Percentiles rank a stretch among this genome's conserved stretches.
Conservation (phyloP, 1,140 invertebrate species). For the Lineus longissimus region DNA sequence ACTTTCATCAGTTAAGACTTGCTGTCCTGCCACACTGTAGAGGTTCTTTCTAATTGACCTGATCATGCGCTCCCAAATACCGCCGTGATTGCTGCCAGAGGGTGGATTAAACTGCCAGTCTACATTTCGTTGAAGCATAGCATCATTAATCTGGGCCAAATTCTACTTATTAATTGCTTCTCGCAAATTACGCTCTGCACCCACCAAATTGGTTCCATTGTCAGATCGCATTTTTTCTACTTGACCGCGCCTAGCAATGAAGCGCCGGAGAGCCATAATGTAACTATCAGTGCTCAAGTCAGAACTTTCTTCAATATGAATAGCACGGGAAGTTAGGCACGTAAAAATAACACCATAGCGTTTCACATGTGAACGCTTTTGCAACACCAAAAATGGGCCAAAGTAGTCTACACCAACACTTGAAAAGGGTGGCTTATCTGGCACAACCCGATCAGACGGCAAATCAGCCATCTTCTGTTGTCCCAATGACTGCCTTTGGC, state of each 20-base stretch:
- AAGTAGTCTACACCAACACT: constrained; percentile 33
- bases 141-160: constrained; percentile 11
- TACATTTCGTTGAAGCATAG: constrained; percentile 16
- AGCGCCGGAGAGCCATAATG: constrained; percentile 18
- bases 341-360: constrained; percentile 31
- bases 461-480: constrained; percentile 24
- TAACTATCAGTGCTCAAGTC: constrained; percentile 12
- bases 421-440: constrained; percentile 26
- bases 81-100: constrained; percentile 11
- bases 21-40: too few species aligned
- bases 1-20: too few species aligned
- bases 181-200: constrained; percentile 11
- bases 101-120: constrained; percentile 27
- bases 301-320: constrained; percentile 26
- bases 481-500: neutral
- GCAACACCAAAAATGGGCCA: constrained; percentile 28
- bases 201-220: constrained; percentile 19
- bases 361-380: constrained; percentile 18
- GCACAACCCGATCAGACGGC: constrained; percentile 14
- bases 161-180: constrained; percentile 13
- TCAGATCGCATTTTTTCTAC: constrained; percentile 10
- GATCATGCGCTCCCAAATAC: constrained; percentile 16
- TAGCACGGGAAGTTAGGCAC: constrained; percentile 21
- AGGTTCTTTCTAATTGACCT: neutral
- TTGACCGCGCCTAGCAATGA: constrained; percentile 16